Conservation (phyloP, 2,888 invertebrate genomes). For the Platycnemis pennipes region DNA sequence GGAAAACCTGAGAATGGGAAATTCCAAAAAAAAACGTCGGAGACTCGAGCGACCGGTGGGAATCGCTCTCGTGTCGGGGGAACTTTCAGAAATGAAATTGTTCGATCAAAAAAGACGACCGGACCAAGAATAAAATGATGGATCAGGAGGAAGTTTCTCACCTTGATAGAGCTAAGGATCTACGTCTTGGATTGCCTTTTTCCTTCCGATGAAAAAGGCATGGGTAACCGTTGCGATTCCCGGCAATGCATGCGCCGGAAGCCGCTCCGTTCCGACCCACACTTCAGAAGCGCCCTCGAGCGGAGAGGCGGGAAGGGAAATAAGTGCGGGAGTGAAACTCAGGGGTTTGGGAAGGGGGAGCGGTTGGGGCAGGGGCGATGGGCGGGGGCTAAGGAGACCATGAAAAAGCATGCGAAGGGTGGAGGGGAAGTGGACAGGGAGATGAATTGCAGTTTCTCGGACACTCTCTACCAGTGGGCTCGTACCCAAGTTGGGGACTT, state of each 20-base stretch:
- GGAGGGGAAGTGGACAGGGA: not conserved
- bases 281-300: not conserved
- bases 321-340: not conserved
- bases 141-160: not conserved
- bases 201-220: not conserved
- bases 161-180: not conserved
- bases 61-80: no score
- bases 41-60: not conserved
- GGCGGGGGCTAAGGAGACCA: not conserved
- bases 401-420: not conserved
- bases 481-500: not conserved
- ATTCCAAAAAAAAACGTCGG: not conserved
- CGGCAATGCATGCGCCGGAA: no score
- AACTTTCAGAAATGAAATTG: not conserved
- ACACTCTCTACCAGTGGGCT: not conserved
- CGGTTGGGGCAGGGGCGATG: not conserved
- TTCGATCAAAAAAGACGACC: not conserved
- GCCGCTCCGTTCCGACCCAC: slow-evolving; percentile 27
- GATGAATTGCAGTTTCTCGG: slow-evolving; percentile 12
- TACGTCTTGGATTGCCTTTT: not conserved
- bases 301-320: not conserved
- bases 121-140: not conserved
- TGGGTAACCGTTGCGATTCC: no score
- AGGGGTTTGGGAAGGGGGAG: not conserved
- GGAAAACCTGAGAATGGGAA: not conserved